Evolutionary conservation across 1,140 invertebrate genomes (phyloP).

Genomic region (Dinoponera quadriceps): DNA sequence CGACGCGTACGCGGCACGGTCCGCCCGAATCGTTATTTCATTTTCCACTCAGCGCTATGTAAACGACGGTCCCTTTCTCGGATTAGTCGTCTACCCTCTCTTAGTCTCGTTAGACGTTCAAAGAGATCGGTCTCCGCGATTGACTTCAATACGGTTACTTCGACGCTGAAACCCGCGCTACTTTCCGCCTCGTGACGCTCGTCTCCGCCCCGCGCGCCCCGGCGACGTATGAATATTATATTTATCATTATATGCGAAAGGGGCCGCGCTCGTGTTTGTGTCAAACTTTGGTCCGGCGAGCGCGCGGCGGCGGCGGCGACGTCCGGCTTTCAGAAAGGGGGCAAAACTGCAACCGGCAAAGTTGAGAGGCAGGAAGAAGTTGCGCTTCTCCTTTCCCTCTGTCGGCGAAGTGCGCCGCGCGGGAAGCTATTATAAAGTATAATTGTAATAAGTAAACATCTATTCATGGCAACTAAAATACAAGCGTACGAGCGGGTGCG

Average conservation of each 20-base stretch:
- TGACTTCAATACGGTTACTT: conserved; percentile 21
- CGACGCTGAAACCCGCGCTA: conserved; percentile 15
- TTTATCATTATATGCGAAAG: conserved; percentile 35
- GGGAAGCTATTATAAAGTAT: conserved; percentile 58
- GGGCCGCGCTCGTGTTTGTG: conserved; percentile 30
- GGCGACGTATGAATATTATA: conserved; percentile 48
- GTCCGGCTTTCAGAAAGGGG: conserved; percentile 50
- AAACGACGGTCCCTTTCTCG: conserved; percentile 8
- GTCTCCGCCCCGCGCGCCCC: neutral
- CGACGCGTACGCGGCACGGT: neutral
- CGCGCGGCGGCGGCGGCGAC: conserved; percentile 14
- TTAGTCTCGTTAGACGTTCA: conserved; percentile 27
- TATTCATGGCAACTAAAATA: conserved; percentile 59
- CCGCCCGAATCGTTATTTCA: conserved; percentile 6
- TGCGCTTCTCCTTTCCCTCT: conserved; percentile 40
- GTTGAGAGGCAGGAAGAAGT: conserved; percentile 54
- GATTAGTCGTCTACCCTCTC: neutral
- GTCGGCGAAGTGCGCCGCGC: conserved; percentile 18
- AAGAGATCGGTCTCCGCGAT: conserved; percentile 21
- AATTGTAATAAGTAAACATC: conserved; percentile 62
- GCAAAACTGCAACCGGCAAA: conserved; percentile 49
- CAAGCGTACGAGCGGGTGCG: conserved; percentile 34
- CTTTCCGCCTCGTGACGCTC: neutral
- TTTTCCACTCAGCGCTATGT: conserved; percentile 7
- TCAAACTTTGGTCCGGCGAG: conserved; percentile 48